These are phyloP conservation scores for Falco punctatus DNA, from an alignment of 2,113 vertebrate genomes.

Conservation along the genomic window DNA sequence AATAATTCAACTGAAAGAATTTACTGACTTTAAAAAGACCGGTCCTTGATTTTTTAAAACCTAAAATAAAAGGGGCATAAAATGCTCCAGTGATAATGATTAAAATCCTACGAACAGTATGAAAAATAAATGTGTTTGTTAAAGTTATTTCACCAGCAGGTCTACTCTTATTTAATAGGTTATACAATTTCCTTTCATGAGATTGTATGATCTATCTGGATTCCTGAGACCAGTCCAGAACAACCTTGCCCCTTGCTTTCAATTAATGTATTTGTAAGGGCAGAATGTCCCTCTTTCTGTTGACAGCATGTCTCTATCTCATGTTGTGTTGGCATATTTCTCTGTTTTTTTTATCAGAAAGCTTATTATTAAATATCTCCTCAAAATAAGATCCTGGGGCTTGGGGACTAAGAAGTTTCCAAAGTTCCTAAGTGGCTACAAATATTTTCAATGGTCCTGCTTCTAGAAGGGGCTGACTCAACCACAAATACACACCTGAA, in stretches of 20 bases:
- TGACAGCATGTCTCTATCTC: neutral
- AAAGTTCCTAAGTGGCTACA: neutral
- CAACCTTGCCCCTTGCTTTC: neutral
- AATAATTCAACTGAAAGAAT: neutral
- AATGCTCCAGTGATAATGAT: neutral
- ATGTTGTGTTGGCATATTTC: neutral
- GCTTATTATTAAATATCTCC: neutral
- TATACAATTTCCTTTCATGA: neutral
- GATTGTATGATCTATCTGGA: neutral
- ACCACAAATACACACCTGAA: neutral
- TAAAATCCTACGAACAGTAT: neutral
- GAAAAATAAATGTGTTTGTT: neutral
- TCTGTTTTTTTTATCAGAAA: neutral
- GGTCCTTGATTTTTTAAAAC: neutral
- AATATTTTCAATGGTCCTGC: neutral
- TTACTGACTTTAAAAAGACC: neutral
- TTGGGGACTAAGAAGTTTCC: neutral
- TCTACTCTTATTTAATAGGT: neutral
- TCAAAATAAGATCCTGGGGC: neutral
- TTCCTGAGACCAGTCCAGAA: neutral
- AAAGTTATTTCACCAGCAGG: neutral
- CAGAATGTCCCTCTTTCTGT: neutral
- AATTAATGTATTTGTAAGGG: neutral
- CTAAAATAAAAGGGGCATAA: neutral
- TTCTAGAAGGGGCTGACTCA: neutral